Evolutionary conservation across 2,888 invertebrate species (phyloP).

Genomic region (Oxytorus armatus): DNA sequence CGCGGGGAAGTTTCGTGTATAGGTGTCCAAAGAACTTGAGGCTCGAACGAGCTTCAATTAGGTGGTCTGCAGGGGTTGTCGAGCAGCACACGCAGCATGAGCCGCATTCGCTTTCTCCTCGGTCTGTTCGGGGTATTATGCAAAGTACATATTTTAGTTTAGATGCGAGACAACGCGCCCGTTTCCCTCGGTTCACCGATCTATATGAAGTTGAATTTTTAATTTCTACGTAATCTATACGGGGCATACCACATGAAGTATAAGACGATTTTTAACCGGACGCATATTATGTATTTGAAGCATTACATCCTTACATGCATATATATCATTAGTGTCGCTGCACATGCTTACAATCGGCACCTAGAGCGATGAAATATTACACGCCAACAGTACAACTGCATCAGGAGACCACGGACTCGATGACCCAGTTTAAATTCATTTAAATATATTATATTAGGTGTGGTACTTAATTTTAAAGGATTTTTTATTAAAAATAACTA

Average conservation of each 20-base stretch:
- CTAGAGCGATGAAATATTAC: too few species aligned
- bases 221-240: slow-evolving; percentile 1
- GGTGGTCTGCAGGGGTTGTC: slow-evolving; percentile 76
- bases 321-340: too few species aligned
- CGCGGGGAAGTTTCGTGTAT: slow-evolving; percentile 77
- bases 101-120: slow-evolving; percentile 15
- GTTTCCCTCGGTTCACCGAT: slow-evolving; percentile 17
- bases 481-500: too few species aligned
- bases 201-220: slow-evolving; percentile 6
- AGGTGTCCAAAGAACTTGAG: slow-evolving; percentile 81
- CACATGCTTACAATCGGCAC: too few species aligned
- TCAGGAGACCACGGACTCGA: too few species aligned
- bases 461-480: too few species aligned
- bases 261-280: not conserved
- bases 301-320: too few species aligned
- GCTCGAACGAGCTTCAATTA: slow-evolving; percentile 82
- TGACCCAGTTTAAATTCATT: too few species aligned
- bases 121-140: slow-evolving; percentile 79
- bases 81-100: slow-evolving; percentile 66
- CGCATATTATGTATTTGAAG: too few species aligned
- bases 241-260: not conserved
- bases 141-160: slow-evolving; percentile 84
- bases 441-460: too few species aligned
- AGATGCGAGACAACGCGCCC: slow-evolving; percentile 76
- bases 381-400: too few species aligned